A percentile compares a stretch with the other conserved stretches of the same genome.
phyloP scores from a whole-genome alignment of 2,797 vertebrate species.

The Clarias platycephalus region DNA sequence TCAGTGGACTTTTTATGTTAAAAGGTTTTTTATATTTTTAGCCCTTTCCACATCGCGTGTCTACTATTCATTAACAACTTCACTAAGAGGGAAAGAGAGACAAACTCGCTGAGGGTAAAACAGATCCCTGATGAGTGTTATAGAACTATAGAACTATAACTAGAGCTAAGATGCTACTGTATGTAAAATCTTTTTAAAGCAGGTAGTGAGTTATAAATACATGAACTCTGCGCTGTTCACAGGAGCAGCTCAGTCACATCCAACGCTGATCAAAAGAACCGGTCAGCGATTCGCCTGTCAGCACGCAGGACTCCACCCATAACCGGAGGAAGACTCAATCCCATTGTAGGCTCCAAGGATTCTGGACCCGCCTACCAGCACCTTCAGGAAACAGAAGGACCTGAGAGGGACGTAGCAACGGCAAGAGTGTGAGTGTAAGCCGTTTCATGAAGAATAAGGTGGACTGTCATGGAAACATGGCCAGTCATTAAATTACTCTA shows the following conservation, averaged over 20 bases:
- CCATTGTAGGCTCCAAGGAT: conserved; percentile 68
- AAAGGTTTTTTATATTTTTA: background rate
- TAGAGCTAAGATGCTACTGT: too few relatives aligned
- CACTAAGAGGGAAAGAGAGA: background rate
- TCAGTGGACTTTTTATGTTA: background rate
- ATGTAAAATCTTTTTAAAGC: background rate
- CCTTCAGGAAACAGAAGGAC: conserved; percentile 71
- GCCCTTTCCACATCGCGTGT: background rate
- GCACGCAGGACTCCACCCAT: conserved; percentile 69
- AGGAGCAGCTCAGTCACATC: conserved; percentile 66
- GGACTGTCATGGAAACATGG: conserved; percentile 6
- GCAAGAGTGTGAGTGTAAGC: conserved; percentile 65
- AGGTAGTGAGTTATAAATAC: background rate
- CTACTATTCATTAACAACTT: background rate
- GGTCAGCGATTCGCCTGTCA: conserved; percentile 60
- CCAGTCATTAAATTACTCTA: background rate
- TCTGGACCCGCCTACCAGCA: conserved; percentile 77
- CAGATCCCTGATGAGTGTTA: background rate
- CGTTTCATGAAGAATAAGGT: background rate
- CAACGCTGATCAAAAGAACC: conserved; percentile 64
- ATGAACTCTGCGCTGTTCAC: background rate
- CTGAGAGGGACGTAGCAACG: conserved; percentile 65
- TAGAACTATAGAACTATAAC: background rate
- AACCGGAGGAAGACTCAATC: conserved; percentile 68
- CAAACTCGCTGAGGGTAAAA: background rate